Evolutionary conservation across 2,797 vertebrate genomes (phyloP).

Genomic region (Cryptoblepharus egeriae): DNA sequence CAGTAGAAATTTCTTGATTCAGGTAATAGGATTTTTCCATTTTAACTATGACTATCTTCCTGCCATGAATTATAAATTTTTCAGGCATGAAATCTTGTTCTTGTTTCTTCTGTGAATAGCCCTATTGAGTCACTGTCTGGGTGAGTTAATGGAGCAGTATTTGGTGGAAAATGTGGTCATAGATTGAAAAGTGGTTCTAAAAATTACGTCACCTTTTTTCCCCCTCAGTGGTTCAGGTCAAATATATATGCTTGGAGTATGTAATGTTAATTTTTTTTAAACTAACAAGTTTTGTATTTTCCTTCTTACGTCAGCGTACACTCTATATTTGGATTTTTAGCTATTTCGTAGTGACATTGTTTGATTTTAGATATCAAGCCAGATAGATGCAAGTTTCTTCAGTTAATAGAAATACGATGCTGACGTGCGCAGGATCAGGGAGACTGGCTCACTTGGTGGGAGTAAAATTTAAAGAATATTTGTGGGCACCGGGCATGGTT

Average conservation of each 20-base stretch:
- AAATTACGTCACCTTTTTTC: constrained; percentile 29
- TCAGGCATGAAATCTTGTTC: constrained; percentile 20
- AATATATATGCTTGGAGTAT: constrained; percentile 10
- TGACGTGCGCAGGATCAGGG: no score
- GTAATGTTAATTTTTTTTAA: neutral
- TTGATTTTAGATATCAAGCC: neutral
- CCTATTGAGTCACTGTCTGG: constrained; percentile 34
- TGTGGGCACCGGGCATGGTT: no score
- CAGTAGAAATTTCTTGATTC: neutral
- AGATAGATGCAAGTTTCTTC: neutral
- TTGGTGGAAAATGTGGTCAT: constrained; percentile 37
- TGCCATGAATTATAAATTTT: constrained; percentile 19
- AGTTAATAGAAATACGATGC: neutral
- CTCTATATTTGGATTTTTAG: neutral
- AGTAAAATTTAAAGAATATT: no score
- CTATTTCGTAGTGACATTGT: neutral
- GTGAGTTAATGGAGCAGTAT: constrained; percentile 30
- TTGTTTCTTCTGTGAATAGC: constrained; percentile 26
- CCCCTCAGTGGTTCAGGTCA: constrained; percentile 28
- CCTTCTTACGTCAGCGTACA: neutral
- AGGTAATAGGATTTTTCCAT: neutral
- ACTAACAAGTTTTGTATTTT: constrained; percentile 4
- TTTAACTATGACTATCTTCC: constrained; percentile 10
- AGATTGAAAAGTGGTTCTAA: constrained; percentile 24
- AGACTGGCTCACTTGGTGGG: no score